Evolutionary conservation across 2,888 invertebrate genomes (phyloP), one percentile per base, ranked within the genome.

Genomic region (Amblyjoppa fuscipennis): DNA sequence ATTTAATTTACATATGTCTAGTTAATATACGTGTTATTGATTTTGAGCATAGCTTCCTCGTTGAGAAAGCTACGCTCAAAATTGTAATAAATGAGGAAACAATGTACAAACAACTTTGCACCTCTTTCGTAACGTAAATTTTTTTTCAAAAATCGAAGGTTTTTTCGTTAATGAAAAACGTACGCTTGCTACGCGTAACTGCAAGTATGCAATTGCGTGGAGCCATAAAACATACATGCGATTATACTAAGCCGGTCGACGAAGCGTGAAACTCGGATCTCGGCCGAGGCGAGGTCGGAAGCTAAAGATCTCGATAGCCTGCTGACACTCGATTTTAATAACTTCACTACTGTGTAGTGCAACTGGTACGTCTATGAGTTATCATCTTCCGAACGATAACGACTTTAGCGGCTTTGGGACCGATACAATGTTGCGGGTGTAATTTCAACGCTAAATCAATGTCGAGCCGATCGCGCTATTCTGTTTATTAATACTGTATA

Each of bases 401-500:
- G 38, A 45, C 56, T 3, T 20, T 0, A 11, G 51, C 68, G 45
- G 74, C 66, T 59, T 75, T 70, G 75, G 69, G 83, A 86, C 59
- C 85, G 84, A 84, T 85, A 88, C 86, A 86, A 74, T 86, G 83
- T 87, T 83, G 28, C 81, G 59, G 45, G 16, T 45, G 16, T 45
- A 45, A 45, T 45, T 45, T 16, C 45, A 45, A 45, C 45, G 45
- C 53, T 53, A 53, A n/a, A 53, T 77, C n/a, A 68, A 79, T 76
- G 61, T 71, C 71, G 69, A 85, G 82, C 84, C 78, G 81, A 78
- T 84, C 70, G 70, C 81, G 9, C 13, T 64, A 53, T 53, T 70
- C 25, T 31, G 16, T 41, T 56, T 9, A n/a, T 25, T n/a, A 38
- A 74, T 61, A 45, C 41, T 11, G 41, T 41, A 41, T 79, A 75